These are phyloP conservation scores for Poeciliopsis paucimaculata DNA, from an alignment of 2,797 vertebrate species.

Conservation along the genomic window DNA sequence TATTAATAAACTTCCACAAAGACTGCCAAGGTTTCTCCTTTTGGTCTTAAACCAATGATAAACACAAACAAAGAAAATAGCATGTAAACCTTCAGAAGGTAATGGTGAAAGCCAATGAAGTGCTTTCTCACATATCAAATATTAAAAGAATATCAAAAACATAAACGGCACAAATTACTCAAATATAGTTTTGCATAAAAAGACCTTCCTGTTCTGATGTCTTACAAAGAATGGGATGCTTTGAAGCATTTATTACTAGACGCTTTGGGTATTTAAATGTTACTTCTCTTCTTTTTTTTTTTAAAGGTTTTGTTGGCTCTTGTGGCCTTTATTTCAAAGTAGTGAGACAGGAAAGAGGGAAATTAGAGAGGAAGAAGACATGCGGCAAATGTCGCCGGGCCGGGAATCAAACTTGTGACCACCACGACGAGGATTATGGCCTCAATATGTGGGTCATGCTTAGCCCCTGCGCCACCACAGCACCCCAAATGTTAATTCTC, in stretches of 20 bases:
- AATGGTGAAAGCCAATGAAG: slow-evolving; percentile 25
- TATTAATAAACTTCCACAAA: slow-evolving; percentile 36
- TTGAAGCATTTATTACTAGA: slow-evolving; percentile 29
- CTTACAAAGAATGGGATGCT: slow-evolving; percentile 19
- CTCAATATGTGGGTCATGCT: too few relatives aligned
- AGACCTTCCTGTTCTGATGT: not conserved
- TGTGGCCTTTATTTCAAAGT: too few relatives aligned
- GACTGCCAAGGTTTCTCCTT: slow-evolving; percentile 12
- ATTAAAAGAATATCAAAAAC: slow-evolving; percentile 17
- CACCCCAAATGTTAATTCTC: slow-evolving; percentile 56
- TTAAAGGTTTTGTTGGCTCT: too few relatives aligned
- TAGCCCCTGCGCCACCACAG: too few relatives aligned
- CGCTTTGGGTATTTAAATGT: slow-evolving; percentile 22
- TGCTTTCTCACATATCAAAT: slow-evolving; percentile 9
- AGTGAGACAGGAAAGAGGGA: too few relatives aligned
- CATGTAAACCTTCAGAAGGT: slow-evolving; percentile 69
- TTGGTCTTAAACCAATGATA: slow-evolving; percentile 39
- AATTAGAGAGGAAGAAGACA: too few relatives aligned
- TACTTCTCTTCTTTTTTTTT: slow-evolving; percentile 57
- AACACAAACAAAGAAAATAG: slow-evolving; percentile 43
- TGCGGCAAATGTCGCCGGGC: too few relatives aligned
- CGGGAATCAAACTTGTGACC: too few relatives aligned
- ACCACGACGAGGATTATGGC: too few relatives aligned
- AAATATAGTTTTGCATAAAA: slow-evolving; percentile 19
- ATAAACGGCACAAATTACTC: slow-evolving; percentile 18